Evolutionary conservation across 2,797 vertebrate species (phyloP).

Genomic region (Pitangus sulphuratus): DNA sequence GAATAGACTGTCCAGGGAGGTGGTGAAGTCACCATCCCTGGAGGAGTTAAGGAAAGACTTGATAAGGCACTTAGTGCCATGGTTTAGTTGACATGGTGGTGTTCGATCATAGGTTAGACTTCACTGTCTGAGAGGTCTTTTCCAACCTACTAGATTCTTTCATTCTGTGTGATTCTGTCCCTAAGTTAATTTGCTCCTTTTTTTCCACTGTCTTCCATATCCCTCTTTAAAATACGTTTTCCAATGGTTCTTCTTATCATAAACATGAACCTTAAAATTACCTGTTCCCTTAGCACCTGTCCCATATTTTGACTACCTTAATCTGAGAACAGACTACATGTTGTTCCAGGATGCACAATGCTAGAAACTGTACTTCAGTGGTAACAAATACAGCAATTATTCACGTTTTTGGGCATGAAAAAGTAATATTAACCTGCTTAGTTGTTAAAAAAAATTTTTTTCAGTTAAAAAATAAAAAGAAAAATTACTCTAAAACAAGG

Average conservation of each 20-base stretch:
- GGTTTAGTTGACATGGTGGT: not conserved
- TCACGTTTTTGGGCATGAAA: not conserved
- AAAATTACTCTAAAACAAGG: not conserved
- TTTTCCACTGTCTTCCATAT: not conserved
- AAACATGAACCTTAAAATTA: not conserved
- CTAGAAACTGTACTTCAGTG: not conserved
- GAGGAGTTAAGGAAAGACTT: not conserved
- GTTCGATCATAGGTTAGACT: not conserved
- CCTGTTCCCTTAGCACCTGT: not conserved
- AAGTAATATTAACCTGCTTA: not conserved
- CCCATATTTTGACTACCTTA: not conserved
- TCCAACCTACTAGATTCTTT: not conserved
- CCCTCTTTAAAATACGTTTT: not conserved
- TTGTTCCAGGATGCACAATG: not conserved
- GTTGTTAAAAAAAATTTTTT: not conserved
- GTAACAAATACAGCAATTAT: not conserved
- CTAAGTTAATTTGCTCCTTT: not conserved
- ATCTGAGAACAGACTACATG: not conserved
- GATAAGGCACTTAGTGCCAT: not conserved
- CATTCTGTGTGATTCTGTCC: not conserved
- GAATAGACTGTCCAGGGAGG: not conserved
- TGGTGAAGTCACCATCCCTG: not conserved
- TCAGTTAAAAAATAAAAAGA: not conserved
- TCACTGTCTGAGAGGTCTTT: not conserved
- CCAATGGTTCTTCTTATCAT: not conserved